These are phyloP conservation scores for Balaeniceps rex DNA, from an alignment of 2,113 vertebrate genomes.

Conservation along the genomic window DNA sequence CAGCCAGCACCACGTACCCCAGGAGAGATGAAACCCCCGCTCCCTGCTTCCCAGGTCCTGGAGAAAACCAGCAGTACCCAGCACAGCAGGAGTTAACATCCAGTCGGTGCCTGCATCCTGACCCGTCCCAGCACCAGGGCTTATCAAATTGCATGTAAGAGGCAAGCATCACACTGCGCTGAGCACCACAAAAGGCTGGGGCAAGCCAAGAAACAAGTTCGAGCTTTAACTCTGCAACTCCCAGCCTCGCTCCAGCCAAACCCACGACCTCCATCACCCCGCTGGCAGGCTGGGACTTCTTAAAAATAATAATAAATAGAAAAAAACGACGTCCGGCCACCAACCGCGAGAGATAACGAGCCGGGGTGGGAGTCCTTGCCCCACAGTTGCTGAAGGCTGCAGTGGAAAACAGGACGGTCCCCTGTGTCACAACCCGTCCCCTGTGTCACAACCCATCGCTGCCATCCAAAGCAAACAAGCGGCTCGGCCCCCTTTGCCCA, in stretches of 20 bases:
- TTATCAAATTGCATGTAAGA: slow-evolving; percentile 37
- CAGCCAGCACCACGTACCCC: rapidly evolving
- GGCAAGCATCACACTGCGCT: neutral
- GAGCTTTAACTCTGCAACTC: slow-evolving; percentile 47
- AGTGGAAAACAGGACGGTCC: slow-evolving; percentile 18
- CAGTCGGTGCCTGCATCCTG: slow-evolving; percentile 34
- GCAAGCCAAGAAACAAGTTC: slow-evolving; percentile 45
- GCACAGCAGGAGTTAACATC: slow-evolving; percentile 34
- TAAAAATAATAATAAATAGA: neutral
- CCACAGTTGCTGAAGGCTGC: neutral
- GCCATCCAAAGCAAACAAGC: slow-evolving; percentile 2
- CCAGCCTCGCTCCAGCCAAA: neutral
- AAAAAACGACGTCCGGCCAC: neutral
- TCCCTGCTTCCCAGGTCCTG: neutral
- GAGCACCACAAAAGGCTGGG: slow-evolving; percentile 38
- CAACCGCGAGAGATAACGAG: neutral
- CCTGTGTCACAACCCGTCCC: slow-evolving; percentile 18
- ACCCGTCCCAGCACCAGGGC: slow-evolving; percentile 29
- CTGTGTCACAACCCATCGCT: neutral
- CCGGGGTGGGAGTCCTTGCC: neutral
- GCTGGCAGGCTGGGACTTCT: neutral
- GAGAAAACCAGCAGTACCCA: neutral
- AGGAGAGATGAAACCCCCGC: neutral
- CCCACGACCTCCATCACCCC: neutral
- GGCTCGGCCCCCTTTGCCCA: neutral